Evolutionary conservation across 2,113 vertebrate species (phyloP).

Genomic region (Stegastes partitus): DNA sequence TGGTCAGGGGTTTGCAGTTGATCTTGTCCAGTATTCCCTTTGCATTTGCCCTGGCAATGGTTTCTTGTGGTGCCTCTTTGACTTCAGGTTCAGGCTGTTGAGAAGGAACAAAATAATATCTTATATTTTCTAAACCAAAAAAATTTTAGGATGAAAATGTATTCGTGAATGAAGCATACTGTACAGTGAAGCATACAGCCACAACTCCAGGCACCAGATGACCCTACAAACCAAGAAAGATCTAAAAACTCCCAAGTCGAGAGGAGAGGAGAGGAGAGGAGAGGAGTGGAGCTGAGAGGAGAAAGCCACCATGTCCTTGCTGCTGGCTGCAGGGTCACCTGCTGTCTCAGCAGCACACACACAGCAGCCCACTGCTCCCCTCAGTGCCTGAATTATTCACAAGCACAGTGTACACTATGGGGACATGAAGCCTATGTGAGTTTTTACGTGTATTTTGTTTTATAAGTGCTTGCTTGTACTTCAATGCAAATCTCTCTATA

Average conservation of each 20-base stretch:
- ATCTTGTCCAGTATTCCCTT: slow-evolving; percentile 84
- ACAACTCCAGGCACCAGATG: too few relatives aligned
- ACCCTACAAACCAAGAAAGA: too few relatives aligned
- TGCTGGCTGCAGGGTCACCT: slow-evolving; percentile 76
- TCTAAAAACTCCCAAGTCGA: neutral
- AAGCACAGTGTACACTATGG: slow-evolving; percentile 54
- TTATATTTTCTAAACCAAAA: neutral
- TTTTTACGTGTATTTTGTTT: slow-evolving; percentile 53
- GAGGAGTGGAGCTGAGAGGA: slow-evolving; percentile 6
- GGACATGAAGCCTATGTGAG: slow-evolving; percentile 56
- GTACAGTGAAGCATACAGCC: too few relatives aligned
- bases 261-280: neutral
- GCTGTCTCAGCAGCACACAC: slow-evolving; percentile 79
- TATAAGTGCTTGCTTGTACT: slow-evolving; percentile 28
- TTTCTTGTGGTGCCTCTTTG: slow-evolving; percentile 75
- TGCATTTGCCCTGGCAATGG: slow-evolving; percentile 85
- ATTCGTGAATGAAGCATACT: neutral
- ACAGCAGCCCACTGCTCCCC: slow-evolving; percentile 62
- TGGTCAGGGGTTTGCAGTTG: slow-evolving; percentile 68
- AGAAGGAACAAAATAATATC: slow-evolving; percentile 23
- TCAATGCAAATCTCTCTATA: slow-evolving; percentile 32
- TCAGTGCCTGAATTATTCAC: slow-evolving; percentile 83
- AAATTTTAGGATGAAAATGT: neutral
- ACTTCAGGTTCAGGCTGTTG: slow-evolving; percentile 82
- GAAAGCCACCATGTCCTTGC: slow-evolving; percentile 66